phyloP scores from a whole-genome alignment of 2,888 invertebrate species.

The Cloeon dipterum region DNA sequence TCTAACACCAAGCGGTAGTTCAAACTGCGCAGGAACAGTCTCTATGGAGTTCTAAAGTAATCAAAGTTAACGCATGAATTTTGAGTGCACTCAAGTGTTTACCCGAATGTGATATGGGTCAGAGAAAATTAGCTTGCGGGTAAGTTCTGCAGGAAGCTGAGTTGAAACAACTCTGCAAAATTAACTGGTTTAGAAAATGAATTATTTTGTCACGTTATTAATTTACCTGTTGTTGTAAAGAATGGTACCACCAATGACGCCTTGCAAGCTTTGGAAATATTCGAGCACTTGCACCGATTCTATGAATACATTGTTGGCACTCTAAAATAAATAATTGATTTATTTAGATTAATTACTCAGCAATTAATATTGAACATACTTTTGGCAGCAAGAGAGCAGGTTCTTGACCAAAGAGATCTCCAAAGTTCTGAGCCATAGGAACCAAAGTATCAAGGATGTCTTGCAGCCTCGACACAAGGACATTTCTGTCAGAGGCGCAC shows the following conservation, averaged over 20 bases:
- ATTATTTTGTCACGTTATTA: not conserved
- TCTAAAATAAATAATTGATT: conserved; percentile 35
- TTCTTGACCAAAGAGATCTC: conserved; percentile 61
- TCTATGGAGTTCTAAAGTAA: conserved; percentile 40
- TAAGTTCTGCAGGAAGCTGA: conserved; percentile 46
- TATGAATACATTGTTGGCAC: conserved; percentile 64
- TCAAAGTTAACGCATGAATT: not conserved
- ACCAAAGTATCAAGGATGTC: conserved; percentile 77
- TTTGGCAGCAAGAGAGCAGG: conserved; percentile 62
- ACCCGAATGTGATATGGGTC: conserved; percentile 63
- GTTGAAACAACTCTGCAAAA: conserved; percentile 52
- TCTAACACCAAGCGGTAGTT: conserved; percentile 59
- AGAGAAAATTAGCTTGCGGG: conserved; percentile 56
- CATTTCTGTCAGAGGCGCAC: conserved; percentile 25
- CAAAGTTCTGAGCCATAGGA: conserved; percentile 60
- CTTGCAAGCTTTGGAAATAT: conserved; percentile 52
- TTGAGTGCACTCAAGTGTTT: too few species aligned
- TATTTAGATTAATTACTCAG: not conserved
- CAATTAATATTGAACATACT: conserved; percentile 27
- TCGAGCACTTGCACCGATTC: conserved; percentile 72
- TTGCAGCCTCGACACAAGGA: conserved; percentile 50
- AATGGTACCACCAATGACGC: conserved; percentile 63
- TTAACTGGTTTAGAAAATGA: not conserved
- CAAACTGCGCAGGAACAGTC: conserved; percentile 33
- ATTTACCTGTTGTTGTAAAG: conserved; percentile 73